Evolutionary conservation across 2,888 invertebrate species (phyloP), one percentile per base, ranked within the genome.

Genomic region (Oxyteleia sp.): DNA sequence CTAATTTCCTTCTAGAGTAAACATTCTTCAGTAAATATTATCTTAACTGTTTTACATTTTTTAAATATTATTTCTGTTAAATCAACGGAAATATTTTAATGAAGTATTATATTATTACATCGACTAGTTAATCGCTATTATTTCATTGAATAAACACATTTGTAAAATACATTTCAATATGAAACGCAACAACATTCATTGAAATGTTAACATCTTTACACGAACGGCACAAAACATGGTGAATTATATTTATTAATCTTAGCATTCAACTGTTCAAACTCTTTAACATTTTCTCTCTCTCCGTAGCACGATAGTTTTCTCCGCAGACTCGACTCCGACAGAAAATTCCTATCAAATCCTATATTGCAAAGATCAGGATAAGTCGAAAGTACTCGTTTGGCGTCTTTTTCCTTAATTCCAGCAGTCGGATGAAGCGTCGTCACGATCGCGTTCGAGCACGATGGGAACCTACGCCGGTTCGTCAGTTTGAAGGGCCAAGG

Each of bases 361-460:
- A 47, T 18, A 64, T 63, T 57, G 72, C 68, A 53, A 69, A 43
- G 49, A 72, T 53, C 64, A 51, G 41, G 41, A 74, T 71, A 71
- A 69, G 64, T 69, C 45, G 63, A 79, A 57, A 79, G 41, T 74
- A 55, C 71, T 72, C 43, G 80, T 80, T 80, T 71, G 53, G 75
- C 59, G 69, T 71, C 80, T 83, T 75, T 76, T 81, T 74, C 81
- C 41, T 84, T 64, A 84, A 84, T 79, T 82, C 79, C 82, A 84
- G 82, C 84, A 82, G 82, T 71, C 64, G 38, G 61, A 82, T 63
- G 76, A 76, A 82, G 82, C 83, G 82, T 78, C 79, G 83, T 84
- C 84, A 85, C 79, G 84, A 85, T 82, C 76, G 63, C 72, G 68
- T 78, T 74, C 47, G 16, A 55, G 47, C 51, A 26, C 72, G 78